phyloP scores from a whole-genome alignment of 1,140 invertebrate genomes.

The Calycopis cecrops region DNA sequence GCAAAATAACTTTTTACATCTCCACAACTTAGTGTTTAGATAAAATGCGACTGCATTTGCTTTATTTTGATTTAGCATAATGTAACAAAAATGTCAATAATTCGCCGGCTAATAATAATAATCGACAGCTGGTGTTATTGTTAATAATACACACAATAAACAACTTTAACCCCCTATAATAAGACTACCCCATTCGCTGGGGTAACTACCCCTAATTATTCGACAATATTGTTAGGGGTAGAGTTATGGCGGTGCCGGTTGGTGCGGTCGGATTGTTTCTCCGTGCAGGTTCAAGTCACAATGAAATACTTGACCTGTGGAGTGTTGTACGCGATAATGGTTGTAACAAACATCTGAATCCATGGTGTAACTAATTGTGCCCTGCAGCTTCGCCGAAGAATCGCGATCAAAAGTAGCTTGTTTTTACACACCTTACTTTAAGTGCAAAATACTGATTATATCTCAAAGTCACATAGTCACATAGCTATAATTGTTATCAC shows the following conservation, averaged over 20 bases:
- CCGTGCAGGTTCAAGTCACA: neutral
- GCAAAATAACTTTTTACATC: no score
- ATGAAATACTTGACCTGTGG: neutral
- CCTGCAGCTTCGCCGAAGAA: no score
- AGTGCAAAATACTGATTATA: no score
- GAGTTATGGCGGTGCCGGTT: neutral
- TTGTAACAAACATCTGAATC: neutral
- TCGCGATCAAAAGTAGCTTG: no score
- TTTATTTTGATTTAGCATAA: no score
- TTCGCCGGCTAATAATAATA: neutral
- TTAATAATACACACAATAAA: neutral
- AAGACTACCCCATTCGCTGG: neutral
- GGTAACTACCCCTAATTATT: neutral
- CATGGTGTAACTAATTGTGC: no score
- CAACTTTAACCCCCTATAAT: neutral
- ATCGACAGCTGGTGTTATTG: neutral
- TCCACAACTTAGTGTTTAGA: no score
- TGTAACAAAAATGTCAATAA: slow-evolving; percentile 4
- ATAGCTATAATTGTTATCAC: no score
- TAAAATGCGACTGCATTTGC: no score
- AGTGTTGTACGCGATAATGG: no score
- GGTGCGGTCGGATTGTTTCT: neutral
- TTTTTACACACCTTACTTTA: no score
- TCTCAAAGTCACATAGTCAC: no score
- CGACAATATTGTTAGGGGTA: neutral